These are phyloP conservation scores for Heliocidaris erythrogramma DNA, from an alignment of 35 echinoderm and acorn worm genomes.

Conservation along the genomic window DNA sequence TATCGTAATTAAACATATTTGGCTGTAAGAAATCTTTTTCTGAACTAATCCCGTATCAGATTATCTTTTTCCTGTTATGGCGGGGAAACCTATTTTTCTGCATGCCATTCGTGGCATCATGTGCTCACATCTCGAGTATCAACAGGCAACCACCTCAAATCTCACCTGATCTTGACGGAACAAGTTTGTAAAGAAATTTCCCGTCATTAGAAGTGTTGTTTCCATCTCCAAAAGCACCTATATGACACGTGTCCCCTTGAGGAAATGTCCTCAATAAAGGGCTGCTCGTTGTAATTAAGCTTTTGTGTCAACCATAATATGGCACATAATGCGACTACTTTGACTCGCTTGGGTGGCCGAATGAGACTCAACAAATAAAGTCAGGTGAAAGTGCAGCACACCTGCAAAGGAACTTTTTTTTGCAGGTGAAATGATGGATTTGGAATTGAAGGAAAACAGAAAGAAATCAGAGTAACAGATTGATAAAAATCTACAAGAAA, in stretches of 20 bases:
- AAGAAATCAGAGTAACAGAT: background rate
- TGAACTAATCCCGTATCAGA: background rate
- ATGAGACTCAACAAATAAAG: background rate
- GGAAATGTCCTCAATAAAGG: background rate
- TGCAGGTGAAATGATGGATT: background rate
- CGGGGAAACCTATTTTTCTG: background rate
- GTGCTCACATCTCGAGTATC: background rate
- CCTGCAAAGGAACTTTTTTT: background rate
- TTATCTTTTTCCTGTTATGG: background rate
- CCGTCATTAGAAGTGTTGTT: background rate
- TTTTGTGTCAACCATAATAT: background rate
- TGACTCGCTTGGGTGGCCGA: background rate
- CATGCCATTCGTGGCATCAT: background rate
- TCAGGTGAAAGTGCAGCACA: background rate
- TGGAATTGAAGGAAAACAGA: background rate
- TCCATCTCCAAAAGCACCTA: background rate
- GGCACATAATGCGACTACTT: background rate
- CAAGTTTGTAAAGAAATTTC: background rate
- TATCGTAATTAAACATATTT: background rate
- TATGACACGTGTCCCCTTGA: background rate
- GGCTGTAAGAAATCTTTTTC: background rate
- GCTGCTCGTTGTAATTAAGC: constrained; percentile 9
- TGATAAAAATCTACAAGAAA: background rate
- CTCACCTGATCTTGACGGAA: background rate
- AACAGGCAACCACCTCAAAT: background rate